A percentile compares a stretch with the other conserved stretches of the same genome.
Conservation (phyloP, 1,140 invertebrate genomes). For the Oncopeltus fasciatus region DNA sequence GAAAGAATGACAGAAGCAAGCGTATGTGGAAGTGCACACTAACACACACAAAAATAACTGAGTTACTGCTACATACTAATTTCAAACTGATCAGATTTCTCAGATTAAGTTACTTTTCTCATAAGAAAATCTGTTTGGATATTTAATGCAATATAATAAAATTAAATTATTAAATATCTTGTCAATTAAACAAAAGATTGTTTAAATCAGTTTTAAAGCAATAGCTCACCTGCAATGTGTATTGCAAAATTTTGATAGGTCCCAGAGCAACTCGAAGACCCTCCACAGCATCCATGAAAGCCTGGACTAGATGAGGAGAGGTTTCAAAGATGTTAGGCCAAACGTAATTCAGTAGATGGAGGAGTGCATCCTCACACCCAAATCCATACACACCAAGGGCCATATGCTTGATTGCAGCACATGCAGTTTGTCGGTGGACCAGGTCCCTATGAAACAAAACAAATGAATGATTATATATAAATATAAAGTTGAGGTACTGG, state of each 20-base stretch:
- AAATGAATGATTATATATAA: not conserved
- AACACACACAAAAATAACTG: too few relatives aligned
- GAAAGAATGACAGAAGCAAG: too few relatives aligned
- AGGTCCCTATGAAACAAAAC: constrained; percentile 59
- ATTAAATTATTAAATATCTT: too few relatives aligned
- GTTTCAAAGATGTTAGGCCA: constrained; percentile 99
- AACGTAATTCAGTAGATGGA: constrained; percentile 94
- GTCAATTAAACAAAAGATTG: too few relatives aligned
- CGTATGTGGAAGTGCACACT: too few relatives aligned
- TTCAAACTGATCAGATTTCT: too few relatives aligned
- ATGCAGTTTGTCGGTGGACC: constrained; percentile 96
- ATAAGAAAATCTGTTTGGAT: too few relatives aligned
- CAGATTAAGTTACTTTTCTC: too few relatives aligned
- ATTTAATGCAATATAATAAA: too few relatives aligned
- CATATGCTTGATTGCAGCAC: constrained; percentile 98
- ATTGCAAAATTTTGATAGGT: constrained; percentile 91
- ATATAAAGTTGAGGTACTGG: too few relatives aligned
- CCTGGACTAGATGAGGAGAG: constrained; percentile 97
- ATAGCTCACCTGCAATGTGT: constrained; percentile 66
- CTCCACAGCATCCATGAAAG: constrained; percentile 98
- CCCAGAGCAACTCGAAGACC: constrained; percentile 90
- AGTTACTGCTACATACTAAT: too few relatives aligned
- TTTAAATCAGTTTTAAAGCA: too few relatives aligned
- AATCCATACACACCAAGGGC: constrained; percentile 96
- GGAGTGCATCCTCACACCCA: constrained; percentile 94